These are phyloP conservation scores for Empidonax traillii DNA, from an alignment of 2,113 vertebrate genomes.

Conservation along the genomic window DNA sequence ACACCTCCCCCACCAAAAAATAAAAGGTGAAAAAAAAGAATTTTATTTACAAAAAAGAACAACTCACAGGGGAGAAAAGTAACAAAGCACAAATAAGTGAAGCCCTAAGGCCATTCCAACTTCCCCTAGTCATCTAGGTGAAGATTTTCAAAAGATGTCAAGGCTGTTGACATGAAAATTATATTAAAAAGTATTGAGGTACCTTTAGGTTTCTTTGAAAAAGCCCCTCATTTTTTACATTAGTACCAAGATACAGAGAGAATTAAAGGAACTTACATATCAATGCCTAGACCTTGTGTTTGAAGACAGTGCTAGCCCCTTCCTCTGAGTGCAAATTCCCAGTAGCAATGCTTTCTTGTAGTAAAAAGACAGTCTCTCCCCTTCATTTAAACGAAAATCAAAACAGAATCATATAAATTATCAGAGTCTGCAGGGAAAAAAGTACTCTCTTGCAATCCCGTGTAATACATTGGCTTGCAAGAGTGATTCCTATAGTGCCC, in stretches of 20 bases:
- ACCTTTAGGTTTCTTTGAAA: not conserved
- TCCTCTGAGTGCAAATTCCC: not conserved
- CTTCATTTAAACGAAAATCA: slow-evolving; percentile 41
- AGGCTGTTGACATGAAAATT: not conserved
- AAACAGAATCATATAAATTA: slow-evolving; percentile 27
- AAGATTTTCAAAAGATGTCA: not conserved
- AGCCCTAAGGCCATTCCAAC: not conserved
- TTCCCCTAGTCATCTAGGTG: not conserved
- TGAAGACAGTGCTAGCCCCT: not conserved
- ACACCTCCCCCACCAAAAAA: not conserved
- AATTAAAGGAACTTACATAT: not conserved
- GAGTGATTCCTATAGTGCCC: not conserved
- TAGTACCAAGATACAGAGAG: not conserved
- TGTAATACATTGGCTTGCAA: not conserved
- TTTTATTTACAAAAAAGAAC: not conserved
- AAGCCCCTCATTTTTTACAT: not conserved
- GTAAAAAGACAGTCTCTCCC: not conserved
- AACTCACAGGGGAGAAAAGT: not conserved
- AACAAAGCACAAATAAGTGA: not conserved
- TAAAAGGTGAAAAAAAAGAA: not conserved
- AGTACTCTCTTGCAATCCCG: not conserved
- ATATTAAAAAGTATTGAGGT: not conserved
- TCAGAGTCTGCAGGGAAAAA: not conserved
- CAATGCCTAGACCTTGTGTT: not conserved
- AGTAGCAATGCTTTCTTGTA: not conserved